These are phyloP conservation scores for Anagrus nilaparvatae DNA, from an alignment of 1,140 invertebrate genomes.

Conservation along the genomic window DNA sequence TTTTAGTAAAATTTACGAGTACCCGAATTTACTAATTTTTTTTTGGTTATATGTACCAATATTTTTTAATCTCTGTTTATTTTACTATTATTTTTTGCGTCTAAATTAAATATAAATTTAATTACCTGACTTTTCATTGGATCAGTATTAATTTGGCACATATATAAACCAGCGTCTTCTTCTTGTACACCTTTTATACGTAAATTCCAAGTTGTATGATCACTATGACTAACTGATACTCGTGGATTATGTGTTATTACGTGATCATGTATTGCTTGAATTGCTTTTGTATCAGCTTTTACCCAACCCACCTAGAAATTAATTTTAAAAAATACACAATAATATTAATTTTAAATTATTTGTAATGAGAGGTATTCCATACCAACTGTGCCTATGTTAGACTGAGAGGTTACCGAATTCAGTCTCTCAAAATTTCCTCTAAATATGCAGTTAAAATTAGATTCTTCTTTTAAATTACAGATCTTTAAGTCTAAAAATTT, in stretches of 20 bases:
- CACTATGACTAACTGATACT: constrained; percentile 67
- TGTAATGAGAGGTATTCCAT: too few species aligned
- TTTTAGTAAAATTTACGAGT: too few species aligned
- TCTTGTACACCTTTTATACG: constrained; percentile 71
- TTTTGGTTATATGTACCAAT: constrained; percentile 8
- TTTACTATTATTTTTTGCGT: not conserved
- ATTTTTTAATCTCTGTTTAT: not conserved
- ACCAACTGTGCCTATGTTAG: too few species aligned
- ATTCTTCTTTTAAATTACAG: too few species aligned
- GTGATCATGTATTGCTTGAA: constrained; percentile 80
- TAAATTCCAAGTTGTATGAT: constrained; percentile 72
- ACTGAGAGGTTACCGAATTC: too few species aligned
- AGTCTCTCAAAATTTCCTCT: too few species aligned
- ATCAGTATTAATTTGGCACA: constrained; percentile 76
- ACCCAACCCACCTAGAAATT: constrained; percentile 74
- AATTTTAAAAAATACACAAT: too few species aligned
- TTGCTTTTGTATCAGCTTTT: constrained; percentile 75
- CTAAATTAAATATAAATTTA: constrained; percentile 5
- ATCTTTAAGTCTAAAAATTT: too few species aligned
- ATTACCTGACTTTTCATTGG: constrained; percentile 75
- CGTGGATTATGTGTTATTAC: constrained; percentile 81
- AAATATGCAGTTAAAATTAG: too few species aligned
- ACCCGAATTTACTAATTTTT: too few species aligned
- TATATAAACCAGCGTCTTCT: constrained; percentile 72
- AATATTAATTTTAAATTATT: too few species aligned